Evolutionary conservation across 37 sponge, comb jelly and placozoan genomes (phyloP), one percentile per base, ranked within the genome.

Genomic region (Dysidea cf. avara): DNA sequence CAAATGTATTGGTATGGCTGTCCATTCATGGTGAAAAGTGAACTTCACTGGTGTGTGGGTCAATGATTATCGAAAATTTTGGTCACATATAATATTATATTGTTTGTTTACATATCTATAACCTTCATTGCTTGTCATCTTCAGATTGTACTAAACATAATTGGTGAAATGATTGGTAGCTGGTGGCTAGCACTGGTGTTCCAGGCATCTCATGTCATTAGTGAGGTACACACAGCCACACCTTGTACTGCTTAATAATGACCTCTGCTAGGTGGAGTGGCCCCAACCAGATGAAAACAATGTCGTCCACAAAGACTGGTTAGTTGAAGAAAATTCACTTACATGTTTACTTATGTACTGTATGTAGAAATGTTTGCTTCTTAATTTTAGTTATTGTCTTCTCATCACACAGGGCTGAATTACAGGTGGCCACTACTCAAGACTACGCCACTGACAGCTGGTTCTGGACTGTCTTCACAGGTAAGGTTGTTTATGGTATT

Each of bases 141-240:
- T 13, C 64, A 89, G 90, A 29, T 91, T 16, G 20, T 86, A 34
- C 51, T 60, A 31, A 91, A 86, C 43, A 0, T 89, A 1, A 56
- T 90, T 9, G 83, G 76, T 24, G 96, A 96, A 58, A 68, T 85
- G 17, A n/a, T 54, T 50, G 83, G 83, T 4, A 89, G 96, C 75
- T 96, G 92, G 78, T 92, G 90, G 91, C 51, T 96, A 54, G 96
- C 96, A 20, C 77, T 96, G 36, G 86, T 86, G 21, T 96, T 96
- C 74, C 96, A 96, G 78, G 77, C 82, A 17, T 96, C 96, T 24
- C 96, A 96, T 70, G 94, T 96, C 64, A 83, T 87, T 57, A 81
- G 89, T 64, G 91, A 92, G 61, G 89, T 83, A 39, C 29, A 73
- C 33, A 2, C 26, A 24, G 50, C 30, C 50, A 68, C 51, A 55